These are phyloP conservation scores for Turnix velox DNA, from an alignment of 2,113 vertebrate species.

Conservation along the genomic window DNA sequence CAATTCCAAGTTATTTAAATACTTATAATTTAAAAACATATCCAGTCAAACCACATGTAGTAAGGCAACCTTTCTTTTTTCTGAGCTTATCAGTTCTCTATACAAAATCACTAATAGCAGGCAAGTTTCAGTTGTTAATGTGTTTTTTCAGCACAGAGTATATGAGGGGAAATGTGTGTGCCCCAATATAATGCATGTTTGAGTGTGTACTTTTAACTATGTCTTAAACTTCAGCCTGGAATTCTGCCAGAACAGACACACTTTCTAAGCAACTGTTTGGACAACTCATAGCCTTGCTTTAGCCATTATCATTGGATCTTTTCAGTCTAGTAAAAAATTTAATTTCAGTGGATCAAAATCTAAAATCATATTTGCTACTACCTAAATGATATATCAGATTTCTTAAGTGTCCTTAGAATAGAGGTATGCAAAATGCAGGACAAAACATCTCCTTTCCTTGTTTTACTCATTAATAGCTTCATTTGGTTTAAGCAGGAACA, in stretches of 20 bases:
- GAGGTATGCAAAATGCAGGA: neutral
- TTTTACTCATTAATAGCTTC: conserved; percentile 1
- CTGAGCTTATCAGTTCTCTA: neutral
- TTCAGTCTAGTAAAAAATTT: neutral
- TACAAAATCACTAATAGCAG: neutral
- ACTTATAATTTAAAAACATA: neutral
- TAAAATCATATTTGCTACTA: neutral
- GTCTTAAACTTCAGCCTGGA: neutral
- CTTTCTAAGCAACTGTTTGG: neutral
- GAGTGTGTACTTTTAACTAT: neutral
- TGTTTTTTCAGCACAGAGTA: neutral
- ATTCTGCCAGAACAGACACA: neutral
- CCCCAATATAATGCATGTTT: neutral
- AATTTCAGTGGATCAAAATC: neutral
- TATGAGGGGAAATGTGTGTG: neutral
- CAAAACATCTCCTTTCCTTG: conserved; percentile 10
- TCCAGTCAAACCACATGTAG: neutral
- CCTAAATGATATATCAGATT: neutral
- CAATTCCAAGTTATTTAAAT: neutral
- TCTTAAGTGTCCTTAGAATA: neutral
- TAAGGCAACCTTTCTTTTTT: neutral
- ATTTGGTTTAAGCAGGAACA: conserved; percentile 1
- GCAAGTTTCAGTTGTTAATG: neutral
- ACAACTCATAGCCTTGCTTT: neutral
- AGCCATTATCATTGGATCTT: neutral